phyloP scores from a whole-genome alignment of 1,140 invertebrate species.

The Cepaea nemoralis region DNA sequence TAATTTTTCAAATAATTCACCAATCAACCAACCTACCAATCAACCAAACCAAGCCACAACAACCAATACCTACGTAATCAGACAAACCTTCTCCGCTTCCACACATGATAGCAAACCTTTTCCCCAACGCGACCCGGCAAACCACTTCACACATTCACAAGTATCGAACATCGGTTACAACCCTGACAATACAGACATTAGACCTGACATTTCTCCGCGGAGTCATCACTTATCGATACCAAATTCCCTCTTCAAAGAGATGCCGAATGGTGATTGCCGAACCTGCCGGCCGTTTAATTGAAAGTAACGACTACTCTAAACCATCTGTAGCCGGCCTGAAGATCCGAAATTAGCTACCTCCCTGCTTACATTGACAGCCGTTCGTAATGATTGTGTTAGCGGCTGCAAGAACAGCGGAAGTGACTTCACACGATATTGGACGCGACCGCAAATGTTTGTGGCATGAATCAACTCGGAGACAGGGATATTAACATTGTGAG shows the following conservation, averaged over 20 bases:
- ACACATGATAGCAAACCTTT: too few relatives aligned
- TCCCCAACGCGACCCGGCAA: too few relatives aligned
- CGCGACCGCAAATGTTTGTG: neutral
- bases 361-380: neutral
- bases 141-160: too few relatives aligned
- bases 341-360: neutral
- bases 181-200: neutral
- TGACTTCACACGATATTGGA: neutral
- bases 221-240: neutral
- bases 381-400: neutral
- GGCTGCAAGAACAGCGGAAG: neutral
- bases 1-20: too few relatives aligned
- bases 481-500: neutral
- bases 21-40: too few relatives aligned
- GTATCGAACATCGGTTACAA: too few relatives aligned
- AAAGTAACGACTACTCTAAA: neutral
- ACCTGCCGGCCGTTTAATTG: neutral
- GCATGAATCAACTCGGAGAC: neutral
- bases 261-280: neutral
- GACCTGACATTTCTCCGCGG: neutral
- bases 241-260: neutral
- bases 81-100: too few relatives aligned
- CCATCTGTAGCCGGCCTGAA: neutral
- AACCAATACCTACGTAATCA: too few relatives aligned
- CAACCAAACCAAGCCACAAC: too few relatives aligned